These are phyloP conservation scores for Mesaphorura yosii DNA, from an alignment of 1,140 invertebrate genomes.

Conservation along the genomic window DNA sequence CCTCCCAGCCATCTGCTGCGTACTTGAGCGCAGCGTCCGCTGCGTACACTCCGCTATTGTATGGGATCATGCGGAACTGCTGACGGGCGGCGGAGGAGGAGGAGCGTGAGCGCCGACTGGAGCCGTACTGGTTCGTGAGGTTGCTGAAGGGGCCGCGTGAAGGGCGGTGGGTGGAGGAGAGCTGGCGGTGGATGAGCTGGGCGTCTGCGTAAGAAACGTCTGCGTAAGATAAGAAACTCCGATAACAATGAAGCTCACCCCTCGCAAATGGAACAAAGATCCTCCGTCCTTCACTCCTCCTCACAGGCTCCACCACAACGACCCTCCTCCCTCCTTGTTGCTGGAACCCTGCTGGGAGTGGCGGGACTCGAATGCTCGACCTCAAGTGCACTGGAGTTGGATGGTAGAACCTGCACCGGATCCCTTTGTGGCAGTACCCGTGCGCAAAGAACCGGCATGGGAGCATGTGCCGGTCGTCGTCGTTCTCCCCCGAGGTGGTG, in stretches of 20 bases:
- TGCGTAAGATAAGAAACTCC: too few species aligned
- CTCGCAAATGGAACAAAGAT: too few species aligned
- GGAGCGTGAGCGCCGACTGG: background rate
- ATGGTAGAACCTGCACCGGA: slow-evolving; percentile 28
- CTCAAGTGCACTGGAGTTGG: slow-evolving; percentile 5
- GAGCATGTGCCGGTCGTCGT: slow-evolving; percentile 30
- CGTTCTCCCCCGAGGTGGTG: too few species aligned
- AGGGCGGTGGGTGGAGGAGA: too few species aligned
- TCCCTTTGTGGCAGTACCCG: slow-evolving; percentile 27
- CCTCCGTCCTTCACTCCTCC: too few species aligned
- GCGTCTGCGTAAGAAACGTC: too few species aligned
- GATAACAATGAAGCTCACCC: too few species aligned
- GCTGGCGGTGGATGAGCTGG: too few species aligned
- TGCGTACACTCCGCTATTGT: background rate
- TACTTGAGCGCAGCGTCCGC: background rate
- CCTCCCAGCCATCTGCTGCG: background rate
- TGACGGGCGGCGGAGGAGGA: background rate
- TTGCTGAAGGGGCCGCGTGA: background rate
- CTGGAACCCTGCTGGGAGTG: slow-evolving; percentile 19
- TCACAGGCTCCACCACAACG: too few species aligned
- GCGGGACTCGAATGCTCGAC: slow-evolving; percentile 19
- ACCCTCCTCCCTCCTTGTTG: too few species aligned
- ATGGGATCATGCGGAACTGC: background rate
- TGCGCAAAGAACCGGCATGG: slow-evolving; percentile 26
- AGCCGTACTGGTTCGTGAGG: background rate